Conservation (phyloP, 1,140 invertebrate genomes). For the Oppia nitens region DNA sequence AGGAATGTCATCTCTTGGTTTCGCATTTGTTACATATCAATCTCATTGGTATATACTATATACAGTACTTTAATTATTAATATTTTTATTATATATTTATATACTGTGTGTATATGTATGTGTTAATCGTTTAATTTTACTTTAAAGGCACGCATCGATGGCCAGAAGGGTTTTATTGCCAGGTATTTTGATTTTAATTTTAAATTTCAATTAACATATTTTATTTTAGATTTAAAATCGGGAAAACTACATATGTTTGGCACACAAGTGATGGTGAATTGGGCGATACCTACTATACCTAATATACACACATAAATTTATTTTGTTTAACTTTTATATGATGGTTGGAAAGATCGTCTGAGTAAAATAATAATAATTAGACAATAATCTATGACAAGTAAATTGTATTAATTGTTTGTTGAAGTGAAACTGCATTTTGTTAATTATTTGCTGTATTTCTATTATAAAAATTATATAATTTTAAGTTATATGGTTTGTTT, state of each 20-base stretch:
- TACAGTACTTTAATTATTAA: background rate
- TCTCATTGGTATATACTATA: conserved; percentile 34
- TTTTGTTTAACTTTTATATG: no score
- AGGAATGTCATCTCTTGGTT: conserved; percentile 33
- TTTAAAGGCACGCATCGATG: background rate
- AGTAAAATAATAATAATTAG: no score
- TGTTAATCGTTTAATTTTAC: no score
- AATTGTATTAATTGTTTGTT: no score
- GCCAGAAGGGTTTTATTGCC: background rate
- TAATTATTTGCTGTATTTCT: no score
- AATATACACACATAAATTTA: background rate
- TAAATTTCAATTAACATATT: no score
- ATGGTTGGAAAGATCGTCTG: no score
- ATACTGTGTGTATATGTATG: background rate
- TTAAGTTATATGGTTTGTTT: no score
- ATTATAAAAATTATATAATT: no score
- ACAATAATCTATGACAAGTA: no score
- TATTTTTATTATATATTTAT: background rate
- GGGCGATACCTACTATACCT: background rate
- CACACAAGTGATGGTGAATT: background rate
- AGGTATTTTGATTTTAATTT: background rate
- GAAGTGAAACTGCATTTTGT: no score
- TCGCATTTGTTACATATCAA: conserved; percentile 68
- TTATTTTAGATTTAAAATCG: no score
- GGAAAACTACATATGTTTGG: background rate